These are phyloP conservation scores for Elysia chlorotica DNA, from an alignment of 1,140 invertebrate genomes.

Conservation along the genomic window DNA sequence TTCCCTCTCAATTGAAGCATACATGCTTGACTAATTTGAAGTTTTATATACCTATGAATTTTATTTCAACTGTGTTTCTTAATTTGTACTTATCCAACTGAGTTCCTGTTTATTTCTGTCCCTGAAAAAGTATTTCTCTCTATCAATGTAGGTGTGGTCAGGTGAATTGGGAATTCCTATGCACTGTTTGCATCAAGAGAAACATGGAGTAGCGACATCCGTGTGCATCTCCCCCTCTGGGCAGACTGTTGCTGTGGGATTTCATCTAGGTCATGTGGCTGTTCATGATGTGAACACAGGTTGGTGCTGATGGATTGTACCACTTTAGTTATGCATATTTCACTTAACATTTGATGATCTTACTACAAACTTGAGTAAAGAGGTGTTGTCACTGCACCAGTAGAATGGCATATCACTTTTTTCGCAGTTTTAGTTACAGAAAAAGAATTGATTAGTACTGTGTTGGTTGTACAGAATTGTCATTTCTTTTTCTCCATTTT, in stretches of 20 bases:
- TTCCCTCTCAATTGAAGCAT: too few relatives aligned
- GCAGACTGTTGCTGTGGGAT: constrained; percentile 48
- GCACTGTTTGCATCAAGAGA: constrained; percentile 36
- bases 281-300: constrained; percentile 49
- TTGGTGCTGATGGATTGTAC: constrained; percentile 19
- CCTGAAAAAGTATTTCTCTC: too few relatives aligned
- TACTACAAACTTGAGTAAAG: background rate
- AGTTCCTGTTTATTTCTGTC: too few relatives aligned
- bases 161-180: constrained; percentile 52
- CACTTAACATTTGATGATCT: too few relatives aligned
- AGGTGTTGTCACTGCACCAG: background rate
- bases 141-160: constrained; percentile 62
- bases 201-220: constrained; percentile 41
- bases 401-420: background rate
- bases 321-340: background rate
- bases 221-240: constrained; percentile 44
- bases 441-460: background rate
- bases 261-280: constrained; percentile 51
- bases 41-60: background rate
- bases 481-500: too few relatives aligned
- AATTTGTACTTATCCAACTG: too few relatives aligned
- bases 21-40: background rate
- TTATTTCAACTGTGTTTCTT: background rate
- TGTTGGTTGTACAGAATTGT: background rate
- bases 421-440: background rate